Evolutionary conservation across 2,113 vertebrate species (phyloP).

Genomic region (Trochalopteron elliotii): DNA sequence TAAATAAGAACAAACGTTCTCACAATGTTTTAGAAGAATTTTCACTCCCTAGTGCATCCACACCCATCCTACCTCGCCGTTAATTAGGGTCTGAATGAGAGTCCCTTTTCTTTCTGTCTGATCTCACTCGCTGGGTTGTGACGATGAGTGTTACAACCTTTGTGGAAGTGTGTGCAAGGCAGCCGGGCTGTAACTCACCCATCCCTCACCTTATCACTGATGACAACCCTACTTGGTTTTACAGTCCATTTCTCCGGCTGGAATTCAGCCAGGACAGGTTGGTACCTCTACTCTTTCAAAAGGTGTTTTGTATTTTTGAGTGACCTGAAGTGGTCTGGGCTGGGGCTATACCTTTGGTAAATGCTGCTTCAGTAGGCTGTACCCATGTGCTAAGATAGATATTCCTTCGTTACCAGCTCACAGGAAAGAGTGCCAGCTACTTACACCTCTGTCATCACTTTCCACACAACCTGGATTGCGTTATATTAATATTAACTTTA

Average conservation of each 20-base stretch:
- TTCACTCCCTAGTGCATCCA: not conserved
- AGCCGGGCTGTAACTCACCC: rapidly evolving
- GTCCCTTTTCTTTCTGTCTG: not conserved
- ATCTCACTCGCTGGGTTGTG: not conserved
- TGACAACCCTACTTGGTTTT: not conserved
- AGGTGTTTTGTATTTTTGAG: not conserved
- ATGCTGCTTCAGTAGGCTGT: not conserved
- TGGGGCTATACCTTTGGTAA: not conserved
- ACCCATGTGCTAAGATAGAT: not conserved
- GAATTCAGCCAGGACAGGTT: not conserved
- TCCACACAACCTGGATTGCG: constrained; percentile 2
- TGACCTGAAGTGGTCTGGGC: not conserved
- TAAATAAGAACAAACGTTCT: not conserved
- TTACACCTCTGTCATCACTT: constrained; percentile 10
- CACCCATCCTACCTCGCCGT: not conserved
- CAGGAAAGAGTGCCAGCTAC: not conserved
- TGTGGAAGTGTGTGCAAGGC: not conserved
- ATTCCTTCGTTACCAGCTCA: not conserved
- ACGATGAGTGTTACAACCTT: not conserved
- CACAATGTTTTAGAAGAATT: not conserved
- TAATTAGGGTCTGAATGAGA: not conserved
- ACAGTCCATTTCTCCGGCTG: not conserved
- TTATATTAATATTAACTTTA: constrained; percentile 31
- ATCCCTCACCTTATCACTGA: not conserved
- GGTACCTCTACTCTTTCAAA: not conserved